Evolutionary conservation across 1,140 invertebrate species (phyloP).

Genomic region (Meloidogyne chitwoodi): DNA sequence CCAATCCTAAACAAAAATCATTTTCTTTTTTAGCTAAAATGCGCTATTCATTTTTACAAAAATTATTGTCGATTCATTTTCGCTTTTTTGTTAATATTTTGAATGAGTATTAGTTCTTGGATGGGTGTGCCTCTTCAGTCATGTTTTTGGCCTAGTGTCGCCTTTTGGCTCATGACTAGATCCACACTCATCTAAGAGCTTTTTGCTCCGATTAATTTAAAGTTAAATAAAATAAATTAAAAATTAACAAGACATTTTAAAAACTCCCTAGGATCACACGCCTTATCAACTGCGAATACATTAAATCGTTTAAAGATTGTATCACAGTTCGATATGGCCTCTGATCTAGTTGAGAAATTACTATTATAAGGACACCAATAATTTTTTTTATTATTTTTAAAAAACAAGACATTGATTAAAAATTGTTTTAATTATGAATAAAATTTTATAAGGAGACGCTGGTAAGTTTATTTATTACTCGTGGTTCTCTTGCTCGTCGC

Average conservation of each 20-base stretch:
- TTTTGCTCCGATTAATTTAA: neutral
- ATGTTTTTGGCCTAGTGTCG: neutral
- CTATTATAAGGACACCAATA: too few relatives aligned
- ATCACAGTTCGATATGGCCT: constrained; percentile 40
- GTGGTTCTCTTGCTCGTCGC: neutral
- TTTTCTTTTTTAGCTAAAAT: neutral
- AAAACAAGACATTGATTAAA: too few relatives aligned
- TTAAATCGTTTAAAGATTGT: constrained; percentile 16
- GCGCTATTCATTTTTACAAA: neutral
- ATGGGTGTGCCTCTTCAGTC: constrained; percentile 24
- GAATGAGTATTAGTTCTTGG: constrained; percentile 10
- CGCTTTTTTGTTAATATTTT: neutral
- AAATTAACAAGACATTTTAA: neutral
- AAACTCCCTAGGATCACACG: neutral
- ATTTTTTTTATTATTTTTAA: neutral
- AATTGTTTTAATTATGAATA: too few relatives aligned
- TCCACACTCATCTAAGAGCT: constrained; percentile 40
- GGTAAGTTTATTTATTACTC: neutral
- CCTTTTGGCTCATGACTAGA: constrained; percentile 31
- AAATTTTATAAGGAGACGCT: too few relatives aligned
- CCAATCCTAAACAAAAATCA: neutral
- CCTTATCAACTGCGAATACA: constrained; percentile 34
- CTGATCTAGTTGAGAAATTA: constrained; percentile 13
- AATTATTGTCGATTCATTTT: neutral
- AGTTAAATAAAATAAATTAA: neutral